A percentile compares a stretch with the other conserved stretches of the same genome.
Evolutionary conservation across 2,797 vertebrate genomes (phyloP).

Genomic region (Spinus olivaceus): DNA sequence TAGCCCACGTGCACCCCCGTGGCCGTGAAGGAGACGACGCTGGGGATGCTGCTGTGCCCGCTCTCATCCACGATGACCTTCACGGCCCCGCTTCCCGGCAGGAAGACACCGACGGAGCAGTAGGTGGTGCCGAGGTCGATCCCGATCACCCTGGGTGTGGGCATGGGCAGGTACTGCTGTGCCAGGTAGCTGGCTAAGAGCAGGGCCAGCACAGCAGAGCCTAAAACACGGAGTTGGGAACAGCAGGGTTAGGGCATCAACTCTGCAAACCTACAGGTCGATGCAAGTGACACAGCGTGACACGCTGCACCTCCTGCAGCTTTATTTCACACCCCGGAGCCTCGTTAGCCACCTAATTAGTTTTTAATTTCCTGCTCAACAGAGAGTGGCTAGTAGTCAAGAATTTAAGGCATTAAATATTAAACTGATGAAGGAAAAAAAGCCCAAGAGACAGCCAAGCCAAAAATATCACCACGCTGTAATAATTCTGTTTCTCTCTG

Average conservation of each 20-base stretch:
- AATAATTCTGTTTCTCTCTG: neutral
- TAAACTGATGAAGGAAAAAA: neutral
- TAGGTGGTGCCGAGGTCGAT: slow-evolving; percentile 96
- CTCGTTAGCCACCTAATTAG: neutral
- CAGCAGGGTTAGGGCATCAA: neutral
- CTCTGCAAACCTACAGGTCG: neutral
- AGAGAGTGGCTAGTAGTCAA: neutral
- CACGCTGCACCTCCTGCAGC: neutral
- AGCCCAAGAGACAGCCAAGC: neutral
- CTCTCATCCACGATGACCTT: slow-evolving; percentile 87
- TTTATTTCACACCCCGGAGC: neutral
- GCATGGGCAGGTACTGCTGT: slow-evolving; percentile 93
- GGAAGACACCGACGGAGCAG: slow-evolving; percentile 94
- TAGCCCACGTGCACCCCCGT: slow-evolving; percentile 81
- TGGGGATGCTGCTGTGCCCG: slow-evolving; percentile 89
- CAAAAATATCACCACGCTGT: neutral
- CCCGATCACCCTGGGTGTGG: slow-evolving; percentile 90
- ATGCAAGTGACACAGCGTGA: rapidly evolving
- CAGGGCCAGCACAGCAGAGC: slow-evolving; percentile 90
- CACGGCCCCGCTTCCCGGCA: slow-evolving; percentile 88
- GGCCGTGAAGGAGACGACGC: slow-evolving; percentile 88
- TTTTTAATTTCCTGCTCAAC: neutral
- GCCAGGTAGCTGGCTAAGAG: slow-evolving; percentile 95
- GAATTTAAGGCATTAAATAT: neutral
- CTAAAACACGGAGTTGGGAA: slow-evolving; percentile 65